These are phyloP conservation scores for Xiphorhynchus erythropygius DNA, from an alignment of 2,797 vertebrate species.

Conservation along the genomic window DNA sequence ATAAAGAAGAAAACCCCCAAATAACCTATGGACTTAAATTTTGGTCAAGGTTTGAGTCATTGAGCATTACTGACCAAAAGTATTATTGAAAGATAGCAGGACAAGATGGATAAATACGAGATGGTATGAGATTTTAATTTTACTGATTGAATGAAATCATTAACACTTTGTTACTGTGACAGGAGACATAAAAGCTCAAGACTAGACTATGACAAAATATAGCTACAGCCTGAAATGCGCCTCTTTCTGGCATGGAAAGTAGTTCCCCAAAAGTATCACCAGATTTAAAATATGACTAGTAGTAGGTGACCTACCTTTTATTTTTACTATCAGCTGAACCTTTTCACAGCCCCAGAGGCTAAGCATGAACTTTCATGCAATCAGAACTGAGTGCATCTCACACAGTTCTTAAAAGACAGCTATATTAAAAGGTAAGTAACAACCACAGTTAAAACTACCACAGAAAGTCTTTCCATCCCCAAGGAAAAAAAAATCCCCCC, in stretches of 20 bases:
- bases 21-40: neutral
- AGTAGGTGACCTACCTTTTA: neutral
- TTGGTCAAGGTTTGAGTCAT: neutral
- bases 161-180: neutral
- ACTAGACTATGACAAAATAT: neutral
- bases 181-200: neutral
- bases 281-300: neutral
- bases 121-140: neutral
- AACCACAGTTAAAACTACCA: neutral
- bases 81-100: neutral
- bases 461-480: rapidly evolving
- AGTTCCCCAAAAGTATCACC: neutral
- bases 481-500: neutral
- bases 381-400: neutral
- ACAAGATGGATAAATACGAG: neutral
- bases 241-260: neutral
- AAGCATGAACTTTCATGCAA: neutral
- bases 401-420: neutral
- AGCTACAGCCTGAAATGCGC: neutral
- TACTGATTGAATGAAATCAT: neutral
- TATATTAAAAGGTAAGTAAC: neutral
- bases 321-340: neutral
- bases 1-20: neutral
- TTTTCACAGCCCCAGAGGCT: constrained; percentile 19
- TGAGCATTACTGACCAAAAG: neutral